Base-by-base conservation (phyloP, 2,113 vertebrate genomes). In the Zosterops lateralis region DNA sequence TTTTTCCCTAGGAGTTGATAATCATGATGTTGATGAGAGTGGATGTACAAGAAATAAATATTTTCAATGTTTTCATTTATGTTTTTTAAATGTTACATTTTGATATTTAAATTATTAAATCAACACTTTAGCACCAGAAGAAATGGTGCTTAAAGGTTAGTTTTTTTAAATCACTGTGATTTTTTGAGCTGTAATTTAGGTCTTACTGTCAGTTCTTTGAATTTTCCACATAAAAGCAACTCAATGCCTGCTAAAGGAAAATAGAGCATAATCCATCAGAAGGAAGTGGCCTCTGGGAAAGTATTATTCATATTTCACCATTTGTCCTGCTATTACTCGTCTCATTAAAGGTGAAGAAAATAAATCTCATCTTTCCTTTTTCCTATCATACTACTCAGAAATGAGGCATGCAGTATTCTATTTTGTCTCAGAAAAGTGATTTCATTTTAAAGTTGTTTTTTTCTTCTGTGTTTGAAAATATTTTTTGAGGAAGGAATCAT, bases 321-420 rank as follows among this genome's bases (percentile, higher is more conserved):
- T 48, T 22, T 70, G 47, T 38, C 22, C 15, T 74, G 53, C 10
- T 38, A 72, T 84, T 72, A 84, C 22, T 89, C 2, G 1, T 50
- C 21, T 58, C 44, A 71, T 54, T 87, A 62, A 76, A 79, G 9
- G 25, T 47, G 71, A 83, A 89, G 58, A 54, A 76, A 81, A 86
- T 89, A 29, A 70, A 75, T 74, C 34, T 85, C 51, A 44, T 94
- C 50, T 90, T 89, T 93, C 78, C 12, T 81, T 70, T 94, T 92
- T 34, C 36, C 4, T 93, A 44, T 87, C 40, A 48, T 18, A 36
- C 1, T 8, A 42, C 54, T 73, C 57, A 87, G 65, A 87, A 84
- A 84, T 66, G 28, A 83, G 26, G 34, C 21, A 34, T 65, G 12
- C 4, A 38, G 3, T 68, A 36, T 29, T 75, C 19, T 15, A 14